A percentile compares a stretch with the other conserved stretches of the same genome.
These are phyloP conservation scores for Alouatta palliata DNA, from an alignment of 2,113 vertebrate genomes.

Conservation along the genomic window DNA sequence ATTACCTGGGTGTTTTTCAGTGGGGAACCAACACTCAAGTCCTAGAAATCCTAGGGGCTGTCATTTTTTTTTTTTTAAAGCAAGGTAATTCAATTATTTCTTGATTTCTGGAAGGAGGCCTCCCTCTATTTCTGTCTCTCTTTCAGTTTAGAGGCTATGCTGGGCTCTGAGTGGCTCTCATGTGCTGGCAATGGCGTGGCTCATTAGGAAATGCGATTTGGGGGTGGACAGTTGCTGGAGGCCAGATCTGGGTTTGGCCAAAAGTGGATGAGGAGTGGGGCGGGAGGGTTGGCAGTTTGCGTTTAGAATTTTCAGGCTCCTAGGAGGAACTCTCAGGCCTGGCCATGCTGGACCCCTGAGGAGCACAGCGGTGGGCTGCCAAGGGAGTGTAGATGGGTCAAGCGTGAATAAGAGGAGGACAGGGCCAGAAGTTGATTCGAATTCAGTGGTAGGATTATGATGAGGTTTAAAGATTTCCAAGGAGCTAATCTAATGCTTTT, in stretches of 20 bases:
- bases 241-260: background rate
- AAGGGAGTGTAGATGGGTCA: background rate
- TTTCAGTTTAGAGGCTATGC: background rate
- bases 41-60: background rate
- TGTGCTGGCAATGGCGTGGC: background rate
- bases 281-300: background rate
- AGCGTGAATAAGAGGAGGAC: background rate
- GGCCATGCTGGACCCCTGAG: background rate
- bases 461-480: constrained; percentile 19
- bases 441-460: background rate
- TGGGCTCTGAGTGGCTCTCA: background rate
- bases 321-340: background rate
- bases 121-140: background rate
- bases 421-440: background rate
- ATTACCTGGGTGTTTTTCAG: background rate
- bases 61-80: background rate
- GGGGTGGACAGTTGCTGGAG: background rate
- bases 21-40: background rate
- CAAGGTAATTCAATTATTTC: background rate
- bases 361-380: background rate
- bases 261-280: background rate
- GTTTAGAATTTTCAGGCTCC: background rate
- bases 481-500: constrained; percentile 4
- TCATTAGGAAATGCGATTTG: background rate
- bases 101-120: background rate